phyloP scores from a whole-genome alignment of 1,140 invertebrate species.

The Stegodyphus dumicola region DNA sequence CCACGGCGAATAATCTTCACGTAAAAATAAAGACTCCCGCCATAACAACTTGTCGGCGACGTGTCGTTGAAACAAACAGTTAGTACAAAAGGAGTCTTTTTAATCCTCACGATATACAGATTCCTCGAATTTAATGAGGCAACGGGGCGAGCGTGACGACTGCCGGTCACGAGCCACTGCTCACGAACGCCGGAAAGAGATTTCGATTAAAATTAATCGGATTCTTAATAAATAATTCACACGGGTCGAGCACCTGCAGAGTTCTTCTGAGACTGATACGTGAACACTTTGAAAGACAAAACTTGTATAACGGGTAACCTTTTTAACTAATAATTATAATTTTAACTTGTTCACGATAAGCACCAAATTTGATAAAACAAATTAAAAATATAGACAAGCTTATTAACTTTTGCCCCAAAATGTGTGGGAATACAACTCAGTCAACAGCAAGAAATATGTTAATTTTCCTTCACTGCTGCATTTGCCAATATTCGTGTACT shows the following conservation, averaged over 20 bases:
- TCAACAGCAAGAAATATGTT: no score
- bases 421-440: no score
- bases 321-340: slow-evolving; percentile 13
- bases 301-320: slow-evolving; percentile 16
- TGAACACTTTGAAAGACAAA: not conserved
- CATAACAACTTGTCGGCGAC: no score
- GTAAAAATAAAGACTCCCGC: no score
- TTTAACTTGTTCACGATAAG: slow-evolving; percentile 15
- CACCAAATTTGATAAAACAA: slow-evolving; percentile 4
- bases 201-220: slow-evolving; percentile 27
- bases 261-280: no score
- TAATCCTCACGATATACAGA: not conserved
- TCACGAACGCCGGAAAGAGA: slow-evolving; percentile 36
- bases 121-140: slow-evolving; percentile 10
- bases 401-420: no score
- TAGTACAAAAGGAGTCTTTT: not conserved
- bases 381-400: no score
- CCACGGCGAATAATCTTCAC: no score
- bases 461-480: no score
- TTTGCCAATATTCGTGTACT: no score
- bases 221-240: slow-evolving; percentile 41
- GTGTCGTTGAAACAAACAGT: not conserved
- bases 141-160: slow-evolving; percentile 11
- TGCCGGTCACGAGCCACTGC: slow-evolving; percentile 23
- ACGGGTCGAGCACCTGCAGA: slow-evolving; percentile 24